Conservation (phyloP, 2,113 vertebrate species). For the Triplophysa rosa region DNA sequence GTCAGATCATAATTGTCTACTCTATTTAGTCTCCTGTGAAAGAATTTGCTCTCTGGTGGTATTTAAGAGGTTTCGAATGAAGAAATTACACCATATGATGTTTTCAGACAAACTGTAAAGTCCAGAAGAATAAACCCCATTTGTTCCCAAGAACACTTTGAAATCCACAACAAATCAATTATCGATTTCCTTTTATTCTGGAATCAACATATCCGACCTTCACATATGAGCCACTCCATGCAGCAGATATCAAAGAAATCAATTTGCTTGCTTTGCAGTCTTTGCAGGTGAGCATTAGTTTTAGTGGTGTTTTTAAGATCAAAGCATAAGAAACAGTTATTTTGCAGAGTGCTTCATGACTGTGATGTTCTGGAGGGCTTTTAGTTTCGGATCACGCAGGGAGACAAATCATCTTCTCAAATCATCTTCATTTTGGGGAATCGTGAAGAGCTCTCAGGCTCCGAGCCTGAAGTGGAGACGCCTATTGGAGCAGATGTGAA, state of each 20-base stretch:
- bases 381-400: constrained; percentile 1
- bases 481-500: background rate
- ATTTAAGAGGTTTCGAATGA: no score
- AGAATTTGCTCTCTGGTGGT: background rate
- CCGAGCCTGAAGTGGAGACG: background rate
- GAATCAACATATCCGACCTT: background rate
- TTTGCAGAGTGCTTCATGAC: background rate
- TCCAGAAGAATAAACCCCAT: background rate
- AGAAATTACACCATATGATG: no score
- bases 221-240: background rate
- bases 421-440: constrained; percentile 26
- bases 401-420: background rate
- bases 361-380: constrained; percentile 4
- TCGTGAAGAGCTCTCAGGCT: constrained; percentile 23
- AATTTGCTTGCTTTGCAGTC: constrained; percentile 6
- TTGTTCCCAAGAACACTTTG: background rate
- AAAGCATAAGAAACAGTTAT: background rate
- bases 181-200: background rate
- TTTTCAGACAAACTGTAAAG: background rate
- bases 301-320: constrained; percentile 7
- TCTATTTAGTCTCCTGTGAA: background rate
- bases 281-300: background rate
- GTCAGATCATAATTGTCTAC: no score
- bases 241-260: constrained; percentile 10
- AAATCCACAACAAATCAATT: background rate